Conservation (phyloP, 2,888 invertebrate genomes). For the Lysandra coridon region DNA sequence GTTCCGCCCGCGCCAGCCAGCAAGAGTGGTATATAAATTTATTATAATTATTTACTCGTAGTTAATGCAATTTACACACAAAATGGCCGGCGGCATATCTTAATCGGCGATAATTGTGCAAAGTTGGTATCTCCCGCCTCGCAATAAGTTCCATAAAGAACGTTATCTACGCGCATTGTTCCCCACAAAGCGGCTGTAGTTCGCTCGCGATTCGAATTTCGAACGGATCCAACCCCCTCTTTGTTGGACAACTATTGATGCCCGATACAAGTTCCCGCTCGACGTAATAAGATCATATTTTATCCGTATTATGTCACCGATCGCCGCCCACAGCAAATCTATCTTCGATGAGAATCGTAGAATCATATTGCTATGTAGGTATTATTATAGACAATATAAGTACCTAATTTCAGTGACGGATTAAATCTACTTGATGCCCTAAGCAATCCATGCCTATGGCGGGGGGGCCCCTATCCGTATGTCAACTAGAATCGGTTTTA, state of each 20-base stretch:
- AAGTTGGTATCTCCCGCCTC: conserved; percentile 43
- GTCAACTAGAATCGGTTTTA: no score
- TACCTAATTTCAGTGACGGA: no score
- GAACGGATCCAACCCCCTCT: conserved; percentile 58
- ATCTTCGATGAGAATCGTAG: background rate
- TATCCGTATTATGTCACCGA: background rate
- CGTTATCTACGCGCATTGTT: conserved; percentile 65
- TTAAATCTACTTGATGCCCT: no score
- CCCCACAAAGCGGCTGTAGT: conserved; percentile 60
- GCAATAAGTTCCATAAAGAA: conserved; percentile 64
- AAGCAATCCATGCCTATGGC: no score
- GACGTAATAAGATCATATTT: conserved; percentile 38
- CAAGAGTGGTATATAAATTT: no score
- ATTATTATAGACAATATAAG: no score
- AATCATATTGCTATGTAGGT: background rate
- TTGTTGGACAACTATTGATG: conserved; percentile 68
- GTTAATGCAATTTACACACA: background rate
- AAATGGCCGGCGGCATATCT: background rate
- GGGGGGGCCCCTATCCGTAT: no score
- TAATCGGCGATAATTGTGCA: background rate
- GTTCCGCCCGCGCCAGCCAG: no score
- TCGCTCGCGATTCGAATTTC: conserved; percentile 53
- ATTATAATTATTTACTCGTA: background rate
- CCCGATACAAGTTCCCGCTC: conserved; percentile 61
- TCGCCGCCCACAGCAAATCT: background rate